Percentiles rank a stretch among this genome's conserved stretches.
phyloP scores from a whole-genome alignment of 2,113 vertebrate genomes.

The Pitta sordida region DNA sequence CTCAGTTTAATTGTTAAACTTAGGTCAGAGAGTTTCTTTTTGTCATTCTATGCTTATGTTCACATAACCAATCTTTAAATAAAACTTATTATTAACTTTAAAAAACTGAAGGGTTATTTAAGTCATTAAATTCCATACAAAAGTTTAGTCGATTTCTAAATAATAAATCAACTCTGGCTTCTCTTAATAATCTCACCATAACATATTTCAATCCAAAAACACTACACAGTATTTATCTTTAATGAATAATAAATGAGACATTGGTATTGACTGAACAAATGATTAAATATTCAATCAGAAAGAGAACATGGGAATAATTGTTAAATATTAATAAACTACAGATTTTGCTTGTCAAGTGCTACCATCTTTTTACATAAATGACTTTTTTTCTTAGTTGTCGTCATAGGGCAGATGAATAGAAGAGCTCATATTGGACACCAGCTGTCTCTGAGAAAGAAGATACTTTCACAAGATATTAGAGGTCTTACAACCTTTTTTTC shows the following conservation, averaged over 20 bases:
- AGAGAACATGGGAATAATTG: constrained; percentile 73
- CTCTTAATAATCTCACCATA: constrained; percentile 68
- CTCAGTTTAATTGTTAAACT: neutral
- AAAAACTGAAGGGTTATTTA: constrained; percentile 47
- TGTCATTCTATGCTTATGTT: neutral
- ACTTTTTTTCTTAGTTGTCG: constrained; percentile 59
- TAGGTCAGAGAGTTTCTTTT: neutral
- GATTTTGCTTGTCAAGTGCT: constrained; percentile 68
- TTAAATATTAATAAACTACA: constrained; percentile 78
- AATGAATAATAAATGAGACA: constrained; percentile 81
- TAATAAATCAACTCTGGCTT: constrained; percentile 71
- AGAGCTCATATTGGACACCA: neutral
- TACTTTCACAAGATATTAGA: neutral
- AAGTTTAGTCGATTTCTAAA: constrained; percentile 74
- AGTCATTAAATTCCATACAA: constrained; percentile 60
- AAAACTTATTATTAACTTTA: constrained; percentile 44
- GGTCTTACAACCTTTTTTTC: neutral
- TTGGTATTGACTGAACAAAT: constrained; percentile 76
- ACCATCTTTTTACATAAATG: constrained; percentile 61
- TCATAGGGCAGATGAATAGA: constrained; percentile 31
- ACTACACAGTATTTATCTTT: constrained; percentile 78
- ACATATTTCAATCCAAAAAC: constrained; percentile 68
- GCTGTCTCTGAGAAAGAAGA: neutral
- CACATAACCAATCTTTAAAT: neutral
- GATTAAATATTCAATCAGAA: constrained; percentile 82